Evolutionary conservation across 2,888 invertebrate genomes (phyloP), one percentile per base, ranked within the genome.

Genomic region (Merodon equestris): DNA sequence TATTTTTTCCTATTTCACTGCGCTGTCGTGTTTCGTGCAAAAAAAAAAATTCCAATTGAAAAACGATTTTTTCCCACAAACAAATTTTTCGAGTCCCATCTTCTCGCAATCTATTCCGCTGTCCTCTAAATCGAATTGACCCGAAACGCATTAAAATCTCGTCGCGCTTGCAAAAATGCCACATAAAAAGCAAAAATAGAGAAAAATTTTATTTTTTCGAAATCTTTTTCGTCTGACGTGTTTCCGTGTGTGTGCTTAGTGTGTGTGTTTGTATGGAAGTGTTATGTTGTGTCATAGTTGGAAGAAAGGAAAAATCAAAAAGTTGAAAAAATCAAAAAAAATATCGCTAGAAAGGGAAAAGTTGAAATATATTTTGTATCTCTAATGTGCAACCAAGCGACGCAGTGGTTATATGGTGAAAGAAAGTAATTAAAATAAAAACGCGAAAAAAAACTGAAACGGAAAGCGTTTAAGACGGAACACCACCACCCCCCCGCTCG

Each of bases 21-120:
- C 79, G 73, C 73, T 79, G 79, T 73, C 79, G 79, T 79, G 74
- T 74, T 70, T 66, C 74, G 64, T 79, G 79, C 79, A 53, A 74
- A 79, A 66, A 54, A 36, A 50, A 66, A 54, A 36, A 45, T 61
- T 58, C 50, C 71, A 63, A 48, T 57, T 66, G 63, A 66, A 74
- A 74, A 74, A 50, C 74, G 38, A 64, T 79, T 73, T 73, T 74
- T 36, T 44, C 45, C 27, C 45, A 15, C n/a, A 77, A 50, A 38
- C 64, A 7, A 27, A 7, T 27, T 7, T 27, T 2, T 27, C 27
- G 27, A 27, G 7, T 27, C 27, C 27, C 3, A 27, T 4, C 27
- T 27, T 27, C 3, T 7, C 27, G 3, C 27, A 7, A 27, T 27
- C 27, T 2, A 2, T 2, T 27, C 7, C 27, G 27, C 3, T 27